These are phyloP conservation scores for Chloroceryle aenea DNA, from an alignment of 2,113 vertebrate species.

Conservation along the genomic window DNA sequence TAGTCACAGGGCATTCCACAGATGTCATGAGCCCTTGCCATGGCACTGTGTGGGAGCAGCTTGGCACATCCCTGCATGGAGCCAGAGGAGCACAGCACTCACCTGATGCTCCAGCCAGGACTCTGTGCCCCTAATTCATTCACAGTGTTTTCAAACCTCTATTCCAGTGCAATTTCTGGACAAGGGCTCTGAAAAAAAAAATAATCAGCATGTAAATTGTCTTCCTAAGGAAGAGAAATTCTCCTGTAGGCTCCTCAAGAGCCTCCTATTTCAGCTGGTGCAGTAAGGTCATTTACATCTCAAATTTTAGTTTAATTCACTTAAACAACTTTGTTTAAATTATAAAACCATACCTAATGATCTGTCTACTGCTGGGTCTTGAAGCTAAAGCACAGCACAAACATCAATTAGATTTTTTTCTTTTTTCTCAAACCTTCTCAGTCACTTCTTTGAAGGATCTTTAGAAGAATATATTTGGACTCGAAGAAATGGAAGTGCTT, in stretches of 20 bases:
- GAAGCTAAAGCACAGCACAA: background rate
- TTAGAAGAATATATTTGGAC: background rate
- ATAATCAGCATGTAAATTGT: background rate
- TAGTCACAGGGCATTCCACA: background rate
- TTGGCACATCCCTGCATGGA: background rate
- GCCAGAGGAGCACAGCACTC: accelerated
- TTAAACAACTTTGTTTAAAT: background rate
- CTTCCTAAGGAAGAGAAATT: background rate
- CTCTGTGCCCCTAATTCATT: background rate
- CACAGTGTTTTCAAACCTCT: background rate
- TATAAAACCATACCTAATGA: background rate
- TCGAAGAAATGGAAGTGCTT: background rate
- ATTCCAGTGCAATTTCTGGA: background rate
- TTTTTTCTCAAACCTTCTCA: background rate
- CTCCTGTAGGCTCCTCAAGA: background rate
- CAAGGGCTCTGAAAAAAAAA: background rate
- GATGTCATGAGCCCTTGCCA: background rate
- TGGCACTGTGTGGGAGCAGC: background rate
- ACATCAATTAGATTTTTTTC: background rate
- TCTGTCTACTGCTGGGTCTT: background rate
- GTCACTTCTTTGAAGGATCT: background rate
- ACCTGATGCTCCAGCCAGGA: accelerated
- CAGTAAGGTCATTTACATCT: background rate
- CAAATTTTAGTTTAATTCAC: background rate
- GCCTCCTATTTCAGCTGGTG: background rate